These are phyloP conservation scores for Pterobdella sp. DNA, from an alignment of 2,888 invertebrate species.

Conservation along the genomic window DNA sequence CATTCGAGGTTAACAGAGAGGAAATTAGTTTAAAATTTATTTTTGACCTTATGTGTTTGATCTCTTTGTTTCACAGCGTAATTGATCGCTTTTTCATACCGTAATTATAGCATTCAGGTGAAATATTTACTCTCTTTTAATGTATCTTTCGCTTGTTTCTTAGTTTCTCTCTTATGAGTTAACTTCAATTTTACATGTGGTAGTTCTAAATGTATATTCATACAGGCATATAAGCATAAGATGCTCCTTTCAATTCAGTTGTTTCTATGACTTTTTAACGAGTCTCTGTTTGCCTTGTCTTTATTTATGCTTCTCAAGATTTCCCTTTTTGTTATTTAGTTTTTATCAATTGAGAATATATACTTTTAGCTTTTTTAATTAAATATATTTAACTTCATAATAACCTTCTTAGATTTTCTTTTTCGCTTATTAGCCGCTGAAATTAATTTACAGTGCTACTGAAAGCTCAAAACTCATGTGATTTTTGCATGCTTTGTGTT, in stretches of 20 bases:
- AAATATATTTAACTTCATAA: neutral
- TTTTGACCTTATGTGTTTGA: too few relatives aligned
- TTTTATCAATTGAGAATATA: neutral
- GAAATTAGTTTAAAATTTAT: too few relatives aligned
- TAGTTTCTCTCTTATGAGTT: neutral
- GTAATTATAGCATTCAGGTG: constrained; percentile 10
- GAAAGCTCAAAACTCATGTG: neutral
- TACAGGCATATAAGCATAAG: neutral
- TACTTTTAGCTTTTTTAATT: neutral
- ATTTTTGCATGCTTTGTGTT: neutral
- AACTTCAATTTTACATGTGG: neutral
- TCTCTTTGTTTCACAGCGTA: neutral
- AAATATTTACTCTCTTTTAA: neutral
- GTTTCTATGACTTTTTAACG: constrained; percentile 12
- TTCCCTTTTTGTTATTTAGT: neutral
- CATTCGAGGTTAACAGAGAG: too few relatives aligned
- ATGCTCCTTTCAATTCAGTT: constrained; percentile 6
- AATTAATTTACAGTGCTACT: neutral
- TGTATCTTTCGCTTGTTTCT: neutral
- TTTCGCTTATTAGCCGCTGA: neutral
- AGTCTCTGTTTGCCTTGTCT: constrained; percentile 12
- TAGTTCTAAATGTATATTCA: neutral
- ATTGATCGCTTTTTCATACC: constrained; percentile 8
- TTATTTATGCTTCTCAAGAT: neutral
- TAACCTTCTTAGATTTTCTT: neutral